Evolutionary conservation across 2,888 invertebrate genomes (phyloP).

Genomic region (Yponomeuta evonymella): DNA sequence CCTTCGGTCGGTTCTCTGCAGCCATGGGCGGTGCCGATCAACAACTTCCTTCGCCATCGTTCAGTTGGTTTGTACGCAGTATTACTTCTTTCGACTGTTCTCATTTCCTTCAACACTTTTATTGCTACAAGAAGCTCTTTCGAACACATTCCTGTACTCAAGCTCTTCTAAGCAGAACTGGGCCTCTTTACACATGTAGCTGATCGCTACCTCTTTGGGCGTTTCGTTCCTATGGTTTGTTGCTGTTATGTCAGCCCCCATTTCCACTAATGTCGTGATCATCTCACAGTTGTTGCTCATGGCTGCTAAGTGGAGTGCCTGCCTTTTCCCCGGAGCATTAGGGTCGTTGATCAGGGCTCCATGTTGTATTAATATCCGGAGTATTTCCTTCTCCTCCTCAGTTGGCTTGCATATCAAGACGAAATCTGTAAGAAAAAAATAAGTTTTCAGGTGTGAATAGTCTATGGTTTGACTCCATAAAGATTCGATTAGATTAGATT

Average conservation of each 20-base stretch:
- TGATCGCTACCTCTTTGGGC: constrained; percentile 52
- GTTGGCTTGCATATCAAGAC: constrained; percentile 57
- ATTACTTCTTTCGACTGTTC: too few relatives aligned
- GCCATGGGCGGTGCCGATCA: too few relatives aligned
- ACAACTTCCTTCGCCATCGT: too few relatives aligned
- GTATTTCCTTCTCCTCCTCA: constrained; percentile 46
- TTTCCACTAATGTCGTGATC: constrained; percentile 43
- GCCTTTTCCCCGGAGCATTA: constrained; percentile 54
- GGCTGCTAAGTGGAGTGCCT: constrained; percentile 69
- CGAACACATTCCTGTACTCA: constrained; percentile 24
- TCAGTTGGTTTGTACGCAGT: too few relatives aligned
- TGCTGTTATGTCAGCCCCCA: constrained; percentile 48
- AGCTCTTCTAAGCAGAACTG: constrained; percentile 31
- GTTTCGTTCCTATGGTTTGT: constrained; percentile 54
- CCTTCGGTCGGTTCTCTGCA: too few relatives aligned
- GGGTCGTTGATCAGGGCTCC: constrained; percentile 54
- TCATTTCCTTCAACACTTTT: constrained; percentile 18
- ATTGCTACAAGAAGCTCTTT: constrained; percentile 14
- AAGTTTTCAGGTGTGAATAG: neutral
- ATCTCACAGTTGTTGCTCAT: constrained; percentile 60
- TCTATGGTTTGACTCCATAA: neutral
- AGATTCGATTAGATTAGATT: too few relatives aligned
- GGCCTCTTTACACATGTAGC: constrained; percentile 47
- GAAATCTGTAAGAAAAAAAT: constrained; percentile 43
- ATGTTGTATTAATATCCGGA: constrained; percentile 47